Percentiles rank a stretch among this genome's conserved stretches.
Conservation (phyloP, 1,140 invertebrate genomes). For the Drosophila lacertosa region DNA sequence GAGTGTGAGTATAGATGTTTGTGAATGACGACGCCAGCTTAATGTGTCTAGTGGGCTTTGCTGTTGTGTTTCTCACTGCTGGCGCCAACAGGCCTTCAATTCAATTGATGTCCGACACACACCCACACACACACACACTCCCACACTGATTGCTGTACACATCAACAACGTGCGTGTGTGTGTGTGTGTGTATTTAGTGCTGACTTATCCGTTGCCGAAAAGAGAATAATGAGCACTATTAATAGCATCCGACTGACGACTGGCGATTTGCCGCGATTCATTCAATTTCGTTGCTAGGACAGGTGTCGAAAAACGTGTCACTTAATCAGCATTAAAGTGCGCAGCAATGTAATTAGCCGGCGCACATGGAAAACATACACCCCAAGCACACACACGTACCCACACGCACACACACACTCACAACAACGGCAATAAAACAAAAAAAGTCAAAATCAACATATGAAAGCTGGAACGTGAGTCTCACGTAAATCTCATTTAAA, state of each 20-base stretch:
- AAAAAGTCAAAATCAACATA: constrained; percentile 25
- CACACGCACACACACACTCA: not conserved
- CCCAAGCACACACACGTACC: constrained; percentile 20
- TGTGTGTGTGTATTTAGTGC: constrained; percentile 30
- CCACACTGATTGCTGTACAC: not conserved
- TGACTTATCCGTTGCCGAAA: constrained; percentile 67
- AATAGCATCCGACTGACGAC: constrained; percentile 44
- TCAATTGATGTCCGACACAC: constrained; percentile 41
- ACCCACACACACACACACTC: not conserved
- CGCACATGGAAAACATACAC: constrained; percentile 26
- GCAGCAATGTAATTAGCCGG: constrained; percentile 58
- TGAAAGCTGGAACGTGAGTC: constrained; percentile 18
- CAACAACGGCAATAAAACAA: constrained; percentile 13
- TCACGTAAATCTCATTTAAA: constrained; percentile 64
- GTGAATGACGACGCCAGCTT: constrained; percentile 28
- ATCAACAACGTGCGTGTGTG: too few relatives aligned
- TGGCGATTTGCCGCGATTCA: constrained; percentile 53
- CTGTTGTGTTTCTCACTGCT: constrained; percentile 32
- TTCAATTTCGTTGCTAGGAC: constrained; percentile 19
- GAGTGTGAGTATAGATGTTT: not conserved
- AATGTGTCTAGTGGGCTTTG: constrained; percentile 33
- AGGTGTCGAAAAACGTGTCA: constrained; percentile 3
- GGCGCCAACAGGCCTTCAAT: constrained; percentile 52
- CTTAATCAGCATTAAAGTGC: constrained; percentile 49
- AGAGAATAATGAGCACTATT: constrained; percentile 68